These are phyloP conservation scores for Parauchenoglanis ngamensis DNA, from an alignment of 2,797 vertebrate species.

Conservation along the genomic window DNA sequence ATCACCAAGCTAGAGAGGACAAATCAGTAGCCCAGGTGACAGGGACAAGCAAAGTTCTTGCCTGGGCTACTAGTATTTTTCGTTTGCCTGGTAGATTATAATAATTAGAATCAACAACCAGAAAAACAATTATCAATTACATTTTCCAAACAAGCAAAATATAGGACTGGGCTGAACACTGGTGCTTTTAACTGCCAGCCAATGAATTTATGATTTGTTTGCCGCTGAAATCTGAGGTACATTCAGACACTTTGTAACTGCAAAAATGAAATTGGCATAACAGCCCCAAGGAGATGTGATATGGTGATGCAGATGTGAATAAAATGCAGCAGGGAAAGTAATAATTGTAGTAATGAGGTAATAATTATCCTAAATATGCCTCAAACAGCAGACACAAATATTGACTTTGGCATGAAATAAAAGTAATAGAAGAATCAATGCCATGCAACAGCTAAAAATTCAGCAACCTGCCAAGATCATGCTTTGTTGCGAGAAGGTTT, in stretches of 20 bases:
- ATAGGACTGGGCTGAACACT: too few species aligned
- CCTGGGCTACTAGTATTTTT: not conserved
- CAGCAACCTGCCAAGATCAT: conserved; percentile 43
- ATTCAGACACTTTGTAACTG: not conserved
- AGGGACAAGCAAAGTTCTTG: not conserved
- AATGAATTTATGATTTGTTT: not conserved
- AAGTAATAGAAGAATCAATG: conserved; percentile 27
- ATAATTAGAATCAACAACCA: not conserved
- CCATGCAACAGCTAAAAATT: conserved; percentile 41
- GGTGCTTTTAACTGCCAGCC: not conserved
- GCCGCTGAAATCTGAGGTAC: not conserved
- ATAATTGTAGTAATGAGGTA: conserved; percentile 16
- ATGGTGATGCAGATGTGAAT: not conserved
- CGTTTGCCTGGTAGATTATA: not conserved
- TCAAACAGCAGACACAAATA: conserved; percentile 35
- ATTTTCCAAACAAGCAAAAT: too few species aligned
- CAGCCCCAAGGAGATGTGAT: not conserved
- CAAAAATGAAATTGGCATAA: conserved; percentile 6
- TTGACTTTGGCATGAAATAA: conserved; percentile 22
- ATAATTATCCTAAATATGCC: conserved; percentile 19
- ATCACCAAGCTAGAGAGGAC: not conserved
- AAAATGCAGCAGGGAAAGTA: conserved; percentile 21
- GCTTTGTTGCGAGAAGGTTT: conserved; percentile 56
- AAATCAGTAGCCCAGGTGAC: not conserved
- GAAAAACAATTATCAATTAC: not conserved